Evolutionary conservation across 64 coral and sea anemone species (phyloP).

Genomic region (Pocillopora damicornis): DNA sequence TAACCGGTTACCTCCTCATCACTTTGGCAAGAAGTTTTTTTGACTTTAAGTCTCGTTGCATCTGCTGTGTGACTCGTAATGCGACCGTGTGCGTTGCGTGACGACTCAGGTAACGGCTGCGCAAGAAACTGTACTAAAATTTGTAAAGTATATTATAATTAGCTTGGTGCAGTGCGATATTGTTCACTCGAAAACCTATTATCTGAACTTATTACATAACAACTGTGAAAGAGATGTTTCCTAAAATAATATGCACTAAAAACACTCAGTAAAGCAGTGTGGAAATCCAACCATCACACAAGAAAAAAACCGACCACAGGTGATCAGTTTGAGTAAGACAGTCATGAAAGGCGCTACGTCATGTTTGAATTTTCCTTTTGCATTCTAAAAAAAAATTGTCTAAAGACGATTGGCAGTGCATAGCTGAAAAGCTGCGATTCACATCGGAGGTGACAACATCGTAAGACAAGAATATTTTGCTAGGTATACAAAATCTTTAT

Average conservation of each 20-base stretch:
- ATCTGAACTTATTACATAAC: neutral
- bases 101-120: neutral
- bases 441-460: too few species aligned
- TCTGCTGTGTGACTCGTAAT: too few species aligned
- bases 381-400: neutral
- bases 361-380: neutral
- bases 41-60: too few species aligned
- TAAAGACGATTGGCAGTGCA: too few species aligned
- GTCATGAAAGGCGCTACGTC: neutral
- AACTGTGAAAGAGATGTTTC: neutral
- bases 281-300: neutral
- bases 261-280: neutral
- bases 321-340: neutral
- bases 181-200: neutral
- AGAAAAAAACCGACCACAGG: neutral
- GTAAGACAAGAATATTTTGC: too few species aligned
- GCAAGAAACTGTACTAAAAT: neutral
- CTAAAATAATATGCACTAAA: constrained; percentile 4
- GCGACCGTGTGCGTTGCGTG: too few species aligned
- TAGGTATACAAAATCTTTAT: too few species aligned
- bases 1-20: too few species aligned
- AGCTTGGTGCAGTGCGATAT: neutral
- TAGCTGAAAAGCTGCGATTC: too few species aligned
- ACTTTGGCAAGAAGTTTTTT: too few species aligned
- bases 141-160: neutral